Evolutionary conservation across 2,888 invertebrate genomes (phyloP), one percentile per base, ranked within the genome.

Genomic region (Urechis unicinctus): DNA sequence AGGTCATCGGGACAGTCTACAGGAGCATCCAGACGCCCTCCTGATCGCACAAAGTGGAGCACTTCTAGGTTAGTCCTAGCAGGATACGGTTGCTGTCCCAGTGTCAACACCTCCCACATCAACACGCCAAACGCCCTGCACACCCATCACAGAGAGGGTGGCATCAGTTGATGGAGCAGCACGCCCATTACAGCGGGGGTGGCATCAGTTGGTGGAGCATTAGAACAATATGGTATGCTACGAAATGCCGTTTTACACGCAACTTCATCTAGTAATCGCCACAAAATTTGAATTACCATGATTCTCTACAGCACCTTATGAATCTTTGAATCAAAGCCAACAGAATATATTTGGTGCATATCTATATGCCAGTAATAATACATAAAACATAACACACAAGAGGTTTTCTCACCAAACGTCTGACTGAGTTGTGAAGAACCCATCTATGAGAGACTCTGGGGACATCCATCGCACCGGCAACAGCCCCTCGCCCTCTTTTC

Each of bases 401-500:
- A n/a, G 49, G 26, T 25, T 5, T 53, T 24, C 55, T 42, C 58
- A 78, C 96, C 96, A 96, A 3, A 96, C 94, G 77, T 97, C 97
- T 0, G 93, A 92, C 74, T 96, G 95, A 50, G 90, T 89, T 0
- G 95, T 94, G 75, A 96, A 98, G 0, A 96, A 88, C 0, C 96
- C 95, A 74, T 96, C 95, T 1, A 92, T 87, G 13, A 97, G 80
- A 26, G 94, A 92, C 79, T 98, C 98, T 1, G 96, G 96, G 0
- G 95, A 88, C 95, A 98, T 96, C 97, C 97, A 97, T 43, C 95
- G 83, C 0, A 97, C 93, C 1, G 96, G 97, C 51, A 97, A 78
- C 47, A 95, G 80, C 1, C 94, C 89, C 80, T 83, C 83, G 1
- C 91, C 89, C 79, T 93, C 93, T 78, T 96, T 95, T 61, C 95